Evolutionary conservation across 2,888 invertebrate genomes (phyloP).

Genomic region (Syrista parreyssii): DNA sequence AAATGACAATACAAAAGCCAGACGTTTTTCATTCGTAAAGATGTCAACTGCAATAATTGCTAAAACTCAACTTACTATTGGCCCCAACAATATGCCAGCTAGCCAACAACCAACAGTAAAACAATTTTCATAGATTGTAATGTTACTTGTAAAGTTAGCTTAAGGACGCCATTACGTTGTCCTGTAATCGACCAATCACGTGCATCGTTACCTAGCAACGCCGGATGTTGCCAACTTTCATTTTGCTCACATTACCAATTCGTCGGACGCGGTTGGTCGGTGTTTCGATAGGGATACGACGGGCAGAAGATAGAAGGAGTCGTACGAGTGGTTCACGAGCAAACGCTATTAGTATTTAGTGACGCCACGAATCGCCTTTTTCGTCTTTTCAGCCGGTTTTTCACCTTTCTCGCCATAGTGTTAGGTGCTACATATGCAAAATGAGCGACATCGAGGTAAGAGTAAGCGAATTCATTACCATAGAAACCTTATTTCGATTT

Average conservation of each 20-base stretch:
- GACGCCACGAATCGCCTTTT: conserved; percentile 39
- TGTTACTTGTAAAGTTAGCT: neutral
- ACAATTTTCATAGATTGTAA: neutral
- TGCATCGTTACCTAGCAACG: conserved; percentile 47
- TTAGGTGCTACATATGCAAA: conserved; percentile 21
- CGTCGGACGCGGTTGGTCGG: conserved; percentile 26
- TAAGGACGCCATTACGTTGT: conserved; percentile 10
- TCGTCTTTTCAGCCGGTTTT: conserved; percentile 17
- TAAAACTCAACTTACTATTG: neutral
- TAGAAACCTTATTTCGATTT: neutral
- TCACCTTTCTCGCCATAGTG: conserved; percentile 14
- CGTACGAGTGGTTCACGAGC: neutral
- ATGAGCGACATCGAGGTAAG: conserved; percentile 59
- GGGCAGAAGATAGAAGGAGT: neutral
- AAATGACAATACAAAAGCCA: neutral
- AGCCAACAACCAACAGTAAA: neutral
- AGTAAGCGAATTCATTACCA: neutral
- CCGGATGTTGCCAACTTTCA: conserved; percentile 46
- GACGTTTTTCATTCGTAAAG: neutral
- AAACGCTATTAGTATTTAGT: conserved; percentile 48
- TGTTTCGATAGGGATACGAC: conserved; percentile 7
- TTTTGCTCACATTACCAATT: conserved; percentile 24
- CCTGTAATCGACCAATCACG: conserved; percentile 19
- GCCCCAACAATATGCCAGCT: neutral
- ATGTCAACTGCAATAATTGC: neutral